Conservation (phyloP, 1,140 invertebrate species). For the Planococcus citri region DNA sequence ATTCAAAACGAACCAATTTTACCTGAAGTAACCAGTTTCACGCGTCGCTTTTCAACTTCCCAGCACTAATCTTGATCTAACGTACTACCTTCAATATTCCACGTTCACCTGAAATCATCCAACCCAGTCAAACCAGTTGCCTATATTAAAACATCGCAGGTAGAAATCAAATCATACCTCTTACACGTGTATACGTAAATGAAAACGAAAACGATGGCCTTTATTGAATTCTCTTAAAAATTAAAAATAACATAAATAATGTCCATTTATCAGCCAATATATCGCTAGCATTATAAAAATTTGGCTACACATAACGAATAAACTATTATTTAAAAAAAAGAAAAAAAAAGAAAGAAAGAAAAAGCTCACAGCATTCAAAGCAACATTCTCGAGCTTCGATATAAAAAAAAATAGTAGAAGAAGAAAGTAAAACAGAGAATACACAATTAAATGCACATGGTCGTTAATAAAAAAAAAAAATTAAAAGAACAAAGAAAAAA, state of each 20-base stretch:
- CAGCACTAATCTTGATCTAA: too few species aligned
- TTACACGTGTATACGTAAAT: too few species aligned
- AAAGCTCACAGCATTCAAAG: neutral
- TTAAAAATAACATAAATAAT: neutral
- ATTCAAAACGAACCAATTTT: too few species aligned
- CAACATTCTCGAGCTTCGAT: neutral
- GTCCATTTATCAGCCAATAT: neutral
- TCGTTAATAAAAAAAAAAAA: neutral
- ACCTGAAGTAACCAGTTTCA: too few species aligned
- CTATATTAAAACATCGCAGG: too few species aligned
- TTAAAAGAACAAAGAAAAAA: too few species aligned
- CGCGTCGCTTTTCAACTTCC: too few species aligned
- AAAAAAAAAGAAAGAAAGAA: neutral
- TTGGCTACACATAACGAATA: neutral
- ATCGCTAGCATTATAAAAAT: neutral
- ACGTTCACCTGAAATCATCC: too few species aligned
- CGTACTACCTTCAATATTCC: too few species aligned
- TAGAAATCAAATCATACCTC: neutral
- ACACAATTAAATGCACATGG: neutral
- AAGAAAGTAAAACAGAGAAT: neutral
- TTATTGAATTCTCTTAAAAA: neutral
- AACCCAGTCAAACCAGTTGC: too few species aligned
- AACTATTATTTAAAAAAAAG: neutral
- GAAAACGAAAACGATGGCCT: conserved; percentile 6
- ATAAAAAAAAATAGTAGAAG: too few species aligned